Evolutionary conservation across 1,140 invertebrate species (phyloP), one percentile per base, ranked within the genome.

Genomic region (Magallana gigas): DNA sequence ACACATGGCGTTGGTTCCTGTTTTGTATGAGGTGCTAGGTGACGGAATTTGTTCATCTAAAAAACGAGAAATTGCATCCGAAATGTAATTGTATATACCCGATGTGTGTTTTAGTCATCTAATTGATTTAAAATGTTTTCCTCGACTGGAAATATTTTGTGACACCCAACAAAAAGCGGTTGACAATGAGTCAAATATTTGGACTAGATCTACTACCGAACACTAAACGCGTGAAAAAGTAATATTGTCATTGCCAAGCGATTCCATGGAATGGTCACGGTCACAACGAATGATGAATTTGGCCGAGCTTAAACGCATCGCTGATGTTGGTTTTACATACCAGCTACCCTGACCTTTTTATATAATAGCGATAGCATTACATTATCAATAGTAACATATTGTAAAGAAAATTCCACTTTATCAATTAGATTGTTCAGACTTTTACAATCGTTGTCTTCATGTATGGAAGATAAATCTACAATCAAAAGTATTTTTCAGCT

Each of bases 361-460:
- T 12, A 87, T 84, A 8, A 80, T 23, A 12, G 76, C n/a, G 1
- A 88, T 90, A 12, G 83, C n/a, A n/a, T n/a, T n/a, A n/a, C 89
- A 85, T 90, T 80, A 56, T 87, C 89, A 56, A 90, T 86, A n/a
- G 36, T 89, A 11, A 85, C 84, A 84, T 87, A 89, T 1, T 57
- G 29, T 60, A 89, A 62, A n/a, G 84, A 84, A 86, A 59, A 90
- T 88, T 86, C 59, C 2, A 86, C 56, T 57, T 86, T 86, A 68
- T 84, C 62, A 23, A 88, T 90, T 68, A 90, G 85, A 12, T 83
- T 68, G 62, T 90, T 90, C n/a, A 89, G 12, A 58, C 87, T 89
- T 8, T 18, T 60, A 29, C 64, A 16, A n/a, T 87, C 76, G 9
- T 23, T 11, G n/a, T 88, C 58, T 57, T 90, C 80, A 60, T 90